Percentiles rank a stretch among this genome's conserved stretches.
Conservation (phyloP, 1,140 invertebrate genomes). For the Achatina immaculata region DNA sequence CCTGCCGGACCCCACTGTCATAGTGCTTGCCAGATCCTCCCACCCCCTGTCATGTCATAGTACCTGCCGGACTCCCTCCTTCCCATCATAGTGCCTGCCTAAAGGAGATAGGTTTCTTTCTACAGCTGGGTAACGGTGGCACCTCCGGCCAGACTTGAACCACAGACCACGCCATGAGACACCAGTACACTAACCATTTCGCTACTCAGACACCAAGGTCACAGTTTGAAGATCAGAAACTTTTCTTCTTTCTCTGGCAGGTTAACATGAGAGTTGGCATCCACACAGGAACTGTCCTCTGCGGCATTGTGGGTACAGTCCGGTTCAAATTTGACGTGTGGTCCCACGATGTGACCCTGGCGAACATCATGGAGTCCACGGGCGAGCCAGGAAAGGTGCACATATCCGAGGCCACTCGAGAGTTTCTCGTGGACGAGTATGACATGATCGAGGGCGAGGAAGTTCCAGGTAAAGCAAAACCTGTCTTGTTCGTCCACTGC, state of each 20-base stretch:
- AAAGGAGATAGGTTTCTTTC: no score
- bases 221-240: no score
- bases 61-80: no score
- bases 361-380: conserved; percentile 96
- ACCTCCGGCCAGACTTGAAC: no score
- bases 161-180: no score
- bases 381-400: conserved; percentile 90
- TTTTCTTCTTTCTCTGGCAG: conserved; percentile 34
- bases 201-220: no score
- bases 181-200: no score
- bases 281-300: conserved; percentile 92
- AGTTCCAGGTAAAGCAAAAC: conserved; percentile 85
- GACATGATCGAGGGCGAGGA: conserved; percentile 87
- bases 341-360: conserved; percentile 96
- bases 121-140: no score
- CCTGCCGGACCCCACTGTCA: no score
- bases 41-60: no score
- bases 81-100: no score
- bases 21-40: no score
- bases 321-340: conserved; percentile 99
- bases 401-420: conserved; percentile 88
- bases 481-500: neutral
- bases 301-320: conserved; percentile 89
- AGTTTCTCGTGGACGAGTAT: conserved; percentile 86
- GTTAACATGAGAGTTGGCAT: conserved; percentile 93